Conservation (phyloP, 2,797 vertebrate species). For the Halcyon smyrnensis region DNA sequence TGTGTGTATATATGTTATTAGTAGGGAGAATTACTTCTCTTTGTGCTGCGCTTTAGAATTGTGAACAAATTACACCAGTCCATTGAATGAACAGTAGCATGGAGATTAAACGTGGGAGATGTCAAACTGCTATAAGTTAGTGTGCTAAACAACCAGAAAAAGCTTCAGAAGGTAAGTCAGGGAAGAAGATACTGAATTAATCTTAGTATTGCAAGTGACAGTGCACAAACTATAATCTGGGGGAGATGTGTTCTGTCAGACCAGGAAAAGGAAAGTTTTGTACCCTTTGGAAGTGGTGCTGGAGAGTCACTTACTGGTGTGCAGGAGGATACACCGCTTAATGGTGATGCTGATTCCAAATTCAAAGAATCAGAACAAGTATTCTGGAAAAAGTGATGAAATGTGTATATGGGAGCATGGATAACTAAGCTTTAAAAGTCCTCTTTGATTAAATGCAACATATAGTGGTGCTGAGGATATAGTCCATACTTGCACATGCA, state of each 20-base stretch:
- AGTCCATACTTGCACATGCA: not conserved
- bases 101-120: conserved; percentile 58
- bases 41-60: conserved; percentile 55
- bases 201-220: conserved; percentile 15
- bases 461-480: not conserved
- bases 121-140: conserved; percentile 48
- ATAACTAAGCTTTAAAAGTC: not conserved
- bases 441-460: not conserved
- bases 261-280: not conserved
- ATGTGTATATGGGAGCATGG: not conserved
- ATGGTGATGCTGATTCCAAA: not conserved
- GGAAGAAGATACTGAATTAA: conserved; percentile 25
- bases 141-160: conserved; percentile 43
- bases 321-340: not conserved
- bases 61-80: conserved; percentile 48
- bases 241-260: not conserved
- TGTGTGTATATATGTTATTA: conserved; percentile 68
- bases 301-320: conserved; percentile 53
- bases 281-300: not conserved
- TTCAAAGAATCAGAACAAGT: not conserved
- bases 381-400: not conserved
- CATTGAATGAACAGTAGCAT: conserved; percentile 31
- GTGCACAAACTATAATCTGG: not conserved
- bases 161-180: not conserved
- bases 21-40: conserved; percentile 58